Percentiles rank a stretch among this genome's conserved stretches.
Evolutionary conservation across 2,113 vertebrate species (phyloP).

Genomic region (Tympanuchus pallidicinctus): DNA sequence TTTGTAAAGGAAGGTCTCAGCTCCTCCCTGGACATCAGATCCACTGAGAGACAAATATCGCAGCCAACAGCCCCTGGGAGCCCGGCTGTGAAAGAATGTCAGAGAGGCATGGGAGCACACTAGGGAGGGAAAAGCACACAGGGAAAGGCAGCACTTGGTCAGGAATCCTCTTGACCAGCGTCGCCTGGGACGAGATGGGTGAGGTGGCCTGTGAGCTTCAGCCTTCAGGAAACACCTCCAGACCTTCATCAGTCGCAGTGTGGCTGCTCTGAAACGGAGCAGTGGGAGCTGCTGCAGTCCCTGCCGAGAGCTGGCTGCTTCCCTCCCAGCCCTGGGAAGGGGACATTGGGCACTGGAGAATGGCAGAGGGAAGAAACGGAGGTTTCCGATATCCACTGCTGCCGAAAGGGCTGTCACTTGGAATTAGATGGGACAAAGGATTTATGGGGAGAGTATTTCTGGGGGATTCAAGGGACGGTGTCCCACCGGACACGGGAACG

Average conservation of each 20-base stretch:
- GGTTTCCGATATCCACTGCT: background rate
- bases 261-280: conserved; percentile 28
- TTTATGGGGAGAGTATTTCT: background rate
- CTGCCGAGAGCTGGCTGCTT: conserved; percentile 11
- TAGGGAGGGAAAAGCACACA: background rate
- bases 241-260: conserved; percentile 41
- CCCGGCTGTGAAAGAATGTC: background rate
- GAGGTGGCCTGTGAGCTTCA: background rate
- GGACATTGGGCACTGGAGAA: background rate
- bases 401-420: background rate
- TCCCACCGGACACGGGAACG: background rate
- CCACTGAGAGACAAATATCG: no score
- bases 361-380: background rate
- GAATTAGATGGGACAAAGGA: background rate
- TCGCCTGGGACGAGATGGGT: background rate
- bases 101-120: background rate
- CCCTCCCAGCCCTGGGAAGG: background rate
- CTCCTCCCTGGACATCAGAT: no score
- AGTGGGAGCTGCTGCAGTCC: background rate
- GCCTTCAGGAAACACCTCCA: conserved; percentile 54
- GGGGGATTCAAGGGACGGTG: background rate
- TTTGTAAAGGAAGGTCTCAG: background rate
- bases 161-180: conserved; percentile 60
- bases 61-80: no score
- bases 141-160: background rate